Evolutionary conservation across 2,113 vertebrate species (phyloP).

Genomic region (Caranx ignobilis): DNA sequence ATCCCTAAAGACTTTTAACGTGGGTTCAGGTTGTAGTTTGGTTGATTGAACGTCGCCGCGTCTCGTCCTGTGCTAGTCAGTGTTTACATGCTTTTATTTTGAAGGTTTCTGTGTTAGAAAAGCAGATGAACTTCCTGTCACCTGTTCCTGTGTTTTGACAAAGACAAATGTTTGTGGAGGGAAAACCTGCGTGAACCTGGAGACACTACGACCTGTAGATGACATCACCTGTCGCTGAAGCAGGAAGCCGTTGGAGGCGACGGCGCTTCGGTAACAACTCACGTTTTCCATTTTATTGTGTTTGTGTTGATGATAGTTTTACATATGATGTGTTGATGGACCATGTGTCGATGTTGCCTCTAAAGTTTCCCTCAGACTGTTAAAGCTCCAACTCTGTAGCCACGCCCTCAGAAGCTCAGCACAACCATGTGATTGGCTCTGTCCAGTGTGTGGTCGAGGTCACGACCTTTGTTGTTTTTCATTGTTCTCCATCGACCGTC

Average conservation of each 20-base stretch:
- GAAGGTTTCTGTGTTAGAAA: neutral
- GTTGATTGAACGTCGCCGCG: too few relatives aligned
- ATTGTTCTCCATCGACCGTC: neutral
- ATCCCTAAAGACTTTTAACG: too few relatives aligned
- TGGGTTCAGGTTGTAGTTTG: too few relatives aligned
- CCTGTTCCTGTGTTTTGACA: neutral
- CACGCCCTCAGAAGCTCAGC: slow-evolving; percentile 43
- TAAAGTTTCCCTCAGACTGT: slow-evolving; percentile 68
- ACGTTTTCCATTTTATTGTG: neutral
- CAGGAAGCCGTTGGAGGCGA: slow-evolving; percentile 38
- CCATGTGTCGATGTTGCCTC: slow-evolving; percentile 62
- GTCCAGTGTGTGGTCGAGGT: slow-evolving; percentile 16
- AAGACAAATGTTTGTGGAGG: slow-evolving; percentile 4
- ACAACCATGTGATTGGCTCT: slow-evolving; percentile 35
- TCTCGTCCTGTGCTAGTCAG: too few relatives aligned
- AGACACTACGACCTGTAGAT: slow-evolving; percentile 67
- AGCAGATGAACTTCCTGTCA: too few relatives aligned
- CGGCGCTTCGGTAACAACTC: slow-evolving; percentile 16
- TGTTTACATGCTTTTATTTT: too few relatives aligned
- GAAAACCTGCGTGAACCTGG: slow-evolving; percentile 23
- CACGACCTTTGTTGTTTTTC: neutral
- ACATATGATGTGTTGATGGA: neutral
- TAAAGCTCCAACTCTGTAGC: slow-evolving; percentile 64
- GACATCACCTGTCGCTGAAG: slow-evolving; percentile 31
- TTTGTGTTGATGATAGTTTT: too few relatives aligned